These are phyloP conservation scores for Heterodera schachtii DNA, from an alignment of 1,140 invertebrate species.

Conservation along the genomic window DNA sequence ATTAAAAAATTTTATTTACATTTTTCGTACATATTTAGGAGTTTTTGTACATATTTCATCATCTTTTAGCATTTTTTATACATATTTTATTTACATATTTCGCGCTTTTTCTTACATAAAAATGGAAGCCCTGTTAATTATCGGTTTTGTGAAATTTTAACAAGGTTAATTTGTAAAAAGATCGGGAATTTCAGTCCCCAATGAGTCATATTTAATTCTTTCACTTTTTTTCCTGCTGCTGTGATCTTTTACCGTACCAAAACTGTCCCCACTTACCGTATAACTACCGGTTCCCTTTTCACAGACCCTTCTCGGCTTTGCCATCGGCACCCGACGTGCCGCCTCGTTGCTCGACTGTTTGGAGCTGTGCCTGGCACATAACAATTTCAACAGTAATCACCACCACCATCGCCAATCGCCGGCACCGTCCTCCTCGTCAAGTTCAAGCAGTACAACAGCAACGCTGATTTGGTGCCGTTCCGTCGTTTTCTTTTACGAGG, in stretches of 20 bases:
- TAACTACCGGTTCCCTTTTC: background rate
- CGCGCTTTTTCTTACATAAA: no score
- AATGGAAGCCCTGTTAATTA: no score
- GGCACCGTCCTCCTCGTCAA: background rate
- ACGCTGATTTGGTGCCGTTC: constrained; percentile 32
- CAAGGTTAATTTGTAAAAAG: no score
- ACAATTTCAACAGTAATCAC: background rate
- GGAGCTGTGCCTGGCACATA: constrained; percentile 46
- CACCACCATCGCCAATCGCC: constrained; percentile 7
- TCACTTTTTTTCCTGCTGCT: no score
- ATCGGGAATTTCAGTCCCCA: no score
- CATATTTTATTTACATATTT: no score
- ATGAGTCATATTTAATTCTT: no score
- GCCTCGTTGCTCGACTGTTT: constrained; percentile 47
- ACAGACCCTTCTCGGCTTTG: constrained; percentile 44
- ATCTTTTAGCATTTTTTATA: no score
- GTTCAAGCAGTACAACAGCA: background rate
- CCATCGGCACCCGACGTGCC: constrained; percentile 32
- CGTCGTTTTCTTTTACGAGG: constrained; percentile 50
- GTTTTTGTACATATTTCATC: no score
- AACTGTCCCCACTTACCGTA: background rate
- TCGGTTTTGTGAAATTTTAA: no score
- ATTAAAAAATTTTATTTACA: no score
- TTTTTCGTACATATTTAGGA: no score
- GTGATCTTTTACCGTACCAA: background rate